Conservation (phyloP, 2,797 vertebrate genomes). For the Sebastes hubbsi region DNA sequence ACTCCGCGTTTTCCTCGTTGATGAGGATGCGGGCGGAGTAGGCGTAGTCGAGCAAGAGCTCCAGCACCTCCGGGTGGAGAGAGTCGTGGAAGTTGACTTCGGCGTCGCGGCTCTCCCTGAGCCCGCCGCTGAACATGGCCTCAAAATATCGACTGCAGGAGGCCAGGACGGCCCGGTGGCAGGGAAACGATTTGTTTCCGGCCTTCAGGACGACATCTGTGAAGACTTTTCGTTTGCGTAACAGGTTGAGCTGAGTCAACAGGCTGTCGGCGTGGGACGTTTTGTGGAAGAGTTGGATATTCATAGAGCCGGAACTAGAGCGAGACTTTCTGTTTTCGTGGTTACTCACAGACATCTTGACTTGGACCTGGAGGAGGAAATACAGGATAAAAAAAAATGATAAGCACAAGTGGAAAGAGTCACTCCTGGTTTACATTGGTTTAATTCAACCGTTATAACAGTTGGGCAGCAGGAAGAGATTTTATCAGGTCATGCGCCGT, state of each 20-base stretch:
- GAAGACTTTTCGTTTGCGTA: conserved; percentile 85
- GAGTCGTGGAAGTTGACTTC: conserved; percentile 89
- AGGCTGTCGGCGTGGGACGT: conserved; percentile 87
- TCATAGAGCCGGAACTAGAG: conserved; percentile 89
- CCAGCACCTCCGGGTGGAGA: conserved; percentile 88
- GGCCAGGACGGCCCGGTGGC: conserved; percentile 87
- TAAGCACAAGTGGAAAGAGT: background rate
- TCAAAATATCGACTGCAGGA: conserved; percentile 90
- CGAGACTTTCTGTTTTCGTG: conserved; percentile 90
- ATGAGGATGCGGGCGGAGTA: conserved; percentile 87
- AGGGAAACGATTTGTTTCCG: conserved; percentile 83
- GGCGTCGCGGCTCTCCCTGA: conserved; percentile 83
- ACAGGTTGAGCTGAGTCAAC: conserved; percentile 87
- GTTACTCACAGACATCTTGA: conserved; percentile 87
- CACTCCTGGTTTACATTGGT: background rate
- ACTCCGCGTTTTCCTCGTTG: conserved; percentile 90
- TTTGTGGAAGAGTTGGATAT: conserved; percentile 90
- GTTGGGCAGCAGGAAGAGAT: background rate
- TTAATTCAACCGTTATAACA: background rate
- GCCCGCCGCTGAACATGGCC: conserved; percentile 88
- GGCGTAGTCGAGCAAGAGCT: conserved; percentile 87
- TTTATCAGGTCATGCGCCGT: background rate
- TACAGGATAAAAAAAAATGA: background rate
- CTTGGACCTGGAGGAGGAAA: conserved; percentile 39
- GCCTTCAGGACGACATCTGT: conserved; percentile 86